Conservation (phyloP, 2,888 invertebrate species). For the Myopa testacea region DNA sequence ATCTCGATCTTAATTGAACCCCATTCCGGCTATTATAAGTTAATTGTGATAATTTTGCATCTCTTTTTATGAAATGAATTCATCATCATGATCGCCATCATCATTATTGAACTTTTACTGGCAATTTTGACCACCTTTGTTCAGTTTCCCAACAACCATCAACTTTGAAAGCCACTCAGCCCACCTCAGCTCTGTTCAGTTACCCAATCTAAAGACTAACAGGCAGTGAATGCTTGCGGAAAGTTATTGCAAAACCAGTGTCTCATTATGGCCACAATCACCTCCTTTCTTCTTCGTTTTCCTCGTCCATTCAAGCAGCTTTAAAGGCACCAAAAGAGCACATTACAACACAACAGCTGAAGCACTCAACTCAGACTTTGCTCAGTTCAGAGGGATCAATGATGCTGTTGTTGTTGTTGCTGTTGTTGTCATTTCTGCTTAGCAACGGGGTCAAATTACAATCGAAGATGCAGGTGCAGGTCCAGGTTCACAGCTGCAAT, state of each 20-base stretch:
- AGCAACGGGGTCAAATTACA: not conserved
- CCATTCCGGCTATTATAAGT: not conserved
- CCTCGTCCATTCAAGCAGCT: not conserved
- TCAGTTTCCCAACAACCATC: no score
- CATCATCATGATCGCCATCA: not conserved
- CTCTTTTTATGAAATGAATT: not conserved
- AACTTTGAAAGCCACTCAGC: not conserved
- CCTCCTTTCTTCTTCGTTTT: not conserved
- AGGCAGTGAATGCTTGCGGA: not conserved
- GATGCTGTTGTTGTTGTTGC: not conserved
- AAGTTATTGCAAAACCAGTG: not conserved
- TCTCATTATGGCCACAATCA: not conserved
- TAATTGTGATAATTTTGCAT: not conserved
- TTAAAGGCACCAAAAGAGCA: not conserved
- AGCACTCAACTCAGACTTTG: not conserved
- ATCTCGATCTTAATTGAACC: no score
- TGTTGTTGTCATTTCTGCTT: not conserved
- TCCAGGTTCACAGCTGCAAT: conserved; percentile 8
- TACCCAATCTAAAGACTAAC: no score
- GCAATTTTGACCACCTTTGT: not conserved
- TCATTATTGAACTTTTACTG: not conserved
- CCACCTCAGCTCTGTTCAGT: not conserved
- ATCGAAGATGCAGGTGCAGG: not conserved
- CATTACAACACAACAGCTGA: not conserved
- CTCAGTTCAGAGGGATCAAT: not conserved